Evolutionary conservation across 2,113 vertebrate genomes (phyloP).

Genomic region (Gadus macrocephalus): DNA sequence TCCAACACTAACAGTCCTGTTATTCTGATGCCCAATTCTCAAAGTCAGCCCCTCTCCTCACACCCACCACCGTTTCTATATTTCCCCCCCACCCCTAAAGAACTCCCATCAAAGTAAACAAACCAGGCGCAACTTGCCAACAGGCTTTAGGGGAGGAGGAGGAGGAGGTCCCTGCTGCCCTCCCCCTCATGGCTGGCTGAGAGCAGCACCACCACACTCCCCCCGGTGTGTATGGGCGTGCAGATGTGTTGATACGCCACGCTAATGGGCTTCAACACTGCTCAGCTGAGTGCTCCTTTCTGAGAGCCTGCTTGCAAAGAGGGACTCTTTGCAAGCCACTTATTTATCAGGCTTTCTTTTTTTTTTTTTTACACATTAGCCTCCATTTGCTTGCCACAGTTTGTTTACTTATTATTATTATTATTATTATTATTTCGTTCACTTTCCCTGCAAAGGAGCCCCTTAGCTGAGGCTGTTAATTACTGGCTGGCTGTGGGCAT

Average conservation of each 20-base stretch:
- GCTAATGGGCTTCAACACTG: constrained; percentile 54
- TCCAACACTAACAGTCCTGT: no score
- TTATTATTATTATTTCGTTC: not conserved
- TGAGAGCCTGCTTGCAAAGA: constrained; percentile 20
- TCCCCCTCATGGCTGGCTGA: constrained; percentile 32
- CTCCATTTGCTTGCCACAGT: constrained; percentile 43
- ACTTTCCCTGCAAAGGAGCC: constrained; percentile 21
- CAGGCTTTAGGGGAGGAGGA: constrained; percentile 48
- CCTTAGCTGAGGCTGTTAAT: constrained; percentile 50
- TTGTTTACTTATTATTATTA: constrained; percentile 35
- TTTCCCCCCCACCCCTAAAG: constrained; percentile 29
- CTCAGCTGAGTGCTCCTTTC: constrained; percentile 45
- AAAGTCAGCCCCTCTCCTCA: constrained; percentile 11
- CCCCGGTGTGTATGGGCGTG: constrained; percentile 25
- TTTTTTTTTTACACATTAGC: constrained; percentile 39
- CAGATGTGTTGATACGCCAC: constrained; percentile 42
- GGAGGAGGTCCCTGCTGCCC: constrained; percentile 43
- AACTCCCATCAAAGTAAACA: constrained; percentile 63
- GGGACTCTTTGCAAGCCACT: constrained; percentile 34
- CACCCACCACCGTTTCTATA: not conserved
- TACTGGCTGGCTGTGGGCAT: constrained; percentile 36
- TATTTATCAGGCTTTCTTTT: constrained; percentile 22
- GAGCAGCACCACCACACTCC: constrained; percentile 27
- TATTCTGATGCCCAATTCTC: no score
- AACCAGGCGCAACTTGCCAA: constrained; percentile 46